phyloP scores from a whole-genome alignment of 2,113 vertebrate genomes.

The Pollachius pollachius region DNA sequence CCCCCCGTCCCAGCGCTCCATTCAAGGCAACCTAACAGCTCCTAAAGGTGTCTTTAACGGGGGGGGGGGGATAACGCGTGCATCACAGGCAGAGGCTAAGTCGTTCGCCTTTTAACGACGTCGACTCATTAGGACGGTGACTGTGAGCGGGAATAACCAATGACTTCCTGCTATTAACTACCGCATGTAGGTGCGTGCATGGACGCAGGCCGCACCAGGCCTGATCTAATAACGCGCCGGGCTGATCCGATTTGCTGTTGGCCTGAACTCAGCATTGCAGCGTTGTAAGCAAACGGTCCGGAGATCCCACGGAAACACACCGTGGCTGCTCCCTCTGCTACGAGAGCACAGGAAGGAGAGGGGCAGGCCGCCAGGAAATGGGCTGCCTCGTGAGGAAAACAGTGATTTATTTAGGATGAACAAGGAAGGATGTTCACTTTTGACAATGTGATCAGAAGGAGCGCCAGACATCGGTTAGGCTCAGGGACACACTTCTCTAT shows the following conservation, averaged over 20 bases:
- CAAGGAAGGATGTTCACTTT: slow-evolving; percentile 59
- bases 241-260: background rate
- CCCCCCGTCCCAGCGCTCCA: background rate
- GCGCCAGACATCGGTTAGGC: too few species aligned
- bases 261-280: background rate
- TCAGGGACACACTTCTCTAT: too few species aligned
- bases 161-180: too few species aligned
- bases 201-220: too few species aligned
- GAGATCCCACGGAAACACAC: slow-evolving; percentile 36
- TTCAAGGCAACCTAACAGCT: too few species aligned
- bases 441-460: slow-evolving; percentile 48
- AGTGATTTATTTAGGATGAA: slow-evolving; percentile 58
- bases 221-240: background rate
- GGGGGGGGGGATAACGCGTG: background rate
- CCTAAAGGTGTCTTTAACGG: slow-evolving; percentile 5
- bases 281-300: background rate
- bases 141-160: too few species aligned
- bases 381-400: slow-evolving; percentile 55
- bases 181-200: too few species aligned
- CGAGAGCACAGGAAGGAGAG: slow-evolving; percentile 53
- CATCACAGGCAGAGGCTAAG: too few species aligned
- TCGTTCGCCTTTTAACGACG: too few species aligned
- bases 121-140: too few species aligned
- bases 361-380: slow-evolving; percentile 57
- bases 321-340: slow-evolving; percentile 30